phyloP scores from a whole-genome alignment of 1,140 invertebrate genomes.

The Nomia melanderi region DNA sequence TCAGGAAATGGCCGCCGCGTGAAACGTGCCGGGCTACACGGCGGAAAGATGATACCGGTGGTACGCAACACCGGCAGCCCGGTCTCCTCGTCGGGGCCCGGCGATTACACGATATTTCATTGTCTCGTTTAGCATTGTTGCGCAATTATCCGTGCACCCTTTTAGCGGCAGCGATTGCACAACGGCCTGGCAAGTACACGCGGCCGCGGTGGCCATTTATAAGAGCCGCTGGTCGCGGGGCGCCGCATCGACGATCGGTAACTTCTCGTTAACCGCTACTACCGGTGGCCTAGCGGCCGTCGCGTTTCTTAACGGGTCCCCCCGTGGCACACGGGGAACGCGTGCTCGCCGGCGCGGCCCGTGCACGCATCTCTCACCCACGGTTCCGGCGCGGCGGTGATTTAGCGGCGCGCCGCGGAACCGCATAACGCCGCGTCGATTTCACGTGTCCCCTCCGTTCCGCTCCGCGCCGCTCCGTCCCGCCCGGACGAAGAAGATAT shows the following conservation, averaged over 20 bases:
- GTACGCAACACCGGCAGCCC: conserved; percentile 27
- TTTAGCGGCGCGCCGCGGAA: conserved; percentile 25
- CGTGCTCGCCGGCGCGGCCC: conserved; percentile 18
- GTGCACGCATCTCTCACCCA: conserved; percentile 39
- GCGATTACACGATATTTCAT: conserved; percentile 61
- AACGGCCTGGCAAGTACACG: conserved; percentile 26
- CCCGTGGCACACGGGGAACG: conserved; percentile 13
- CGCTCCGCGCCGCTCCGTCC: background rate
- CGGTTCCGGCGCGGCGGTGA: conserved; percentile 38
- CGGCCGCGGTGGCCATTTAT: conserved; percentile 64
- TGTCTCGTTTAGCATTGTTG: conserved; percentile 46
- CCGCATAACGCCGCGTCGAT: conserved; percentile 32
- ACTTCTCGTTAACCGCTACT: conserved; percentile 68
- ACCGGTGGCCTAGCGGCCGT: conserved; percentile 52
- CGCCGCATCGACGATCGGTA: conserved; percentile 58
- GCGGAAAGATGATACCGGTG: conserved; percentile 18
- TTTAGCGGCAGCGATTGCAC: conserved; percentile 43
- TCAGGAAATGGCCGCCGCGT: conserved; percentile 14
- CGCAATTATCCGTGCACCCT: conserved; percentile 56
- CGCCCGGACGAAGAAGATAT: conserved; percentile 33
- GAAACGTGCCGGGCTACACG: background rate
- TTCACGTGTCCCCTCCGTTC: conserved; percentile 41
- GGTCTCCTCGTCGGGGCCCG: background rate
- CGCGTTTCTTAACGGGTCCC: conserved; percentile 54
- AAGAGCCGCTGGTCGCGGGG: conserved; percentile 31